Conservation (phyloP, 2,888 invertebrate species). For the Spatulosminthurus flaviceps region DNA sequence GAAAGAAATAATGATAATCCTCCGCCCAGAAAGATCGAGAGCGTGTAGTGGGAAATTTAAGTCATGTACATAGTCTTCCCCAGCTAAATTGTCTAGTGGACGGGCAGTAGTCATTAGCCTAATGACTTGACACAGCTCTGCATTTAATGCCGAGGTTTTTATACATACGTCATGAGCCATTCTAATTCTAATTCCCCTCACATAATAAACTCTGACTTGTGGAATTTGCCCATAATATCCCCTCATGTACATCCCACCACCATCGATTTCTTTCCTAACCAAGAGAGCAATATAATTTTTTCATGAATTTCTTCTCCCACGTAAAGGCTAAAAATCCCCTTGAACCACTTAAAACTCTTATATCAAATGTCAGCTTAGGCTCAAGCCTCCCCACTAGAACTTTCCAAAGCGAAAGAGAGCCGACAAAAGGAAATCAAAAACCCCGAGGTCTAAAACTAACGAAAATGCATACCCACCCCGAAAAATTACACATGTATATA, state of each 20-base stretch:
- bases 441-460: neutral
- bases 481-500: neutral
- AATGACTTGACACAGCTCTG: neutral
- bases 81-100: neutral
- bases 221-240: no score
- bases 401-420: neutral
- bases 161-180: neutral
- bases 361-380: neutral
- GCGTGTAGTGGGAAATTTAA: no score
- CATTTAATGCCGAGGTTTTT: neutral
- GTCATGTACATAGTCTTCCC: neutral
- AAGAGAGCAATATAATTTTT: no score
- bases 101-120: neutral
- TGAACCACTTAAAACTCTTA: neutral
- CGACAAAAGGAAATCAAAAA: no score
- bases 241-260: no score
- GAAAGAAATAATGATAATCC: no score
- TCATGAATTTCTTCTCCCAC: neutral
- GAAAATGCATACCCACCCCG: neutral
- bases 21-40: no score
- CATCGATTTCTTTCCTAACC: no score
- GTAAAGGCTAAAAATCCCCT: neutral
- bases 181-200: no score
- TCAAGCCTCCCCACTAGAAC: no score
- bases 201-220: no score